These are phyloP conservation scores for Papilio demoleus DNA, from an alignment of 2,888 invertebrate species.

Conservation along the genomic window DNA sequence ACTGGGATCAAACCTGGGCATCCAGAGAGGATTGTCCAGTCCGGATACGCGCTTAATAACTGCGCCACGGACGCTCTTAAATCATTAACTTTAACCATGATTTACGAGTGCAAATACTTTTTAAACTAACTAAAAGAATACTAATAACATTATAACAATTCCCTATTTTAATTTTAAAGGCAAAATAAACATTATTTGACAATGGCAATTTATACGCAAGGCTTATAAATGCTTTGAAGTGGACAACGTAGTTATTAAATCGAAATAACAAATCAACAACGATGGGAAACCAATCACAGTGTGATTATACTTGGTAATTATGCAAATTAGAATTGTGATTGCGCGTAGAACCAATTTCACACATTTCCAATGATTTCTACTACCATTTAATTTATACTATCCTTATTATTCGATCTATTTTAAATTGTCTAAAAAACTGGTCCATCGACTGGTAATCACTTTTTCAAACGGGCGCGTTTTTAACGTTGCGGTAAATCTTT, in stretches of 20 bases:
- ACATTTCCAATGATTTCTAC: constrained; percentile 52
- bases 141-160: too few species aligned
- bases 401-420: background rate
- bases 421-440: too few species aligned
- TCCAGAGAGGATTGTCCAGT: too few species aligned
- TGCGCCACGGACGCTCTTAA: too few species aligned
- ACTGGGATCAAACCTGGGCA: too few species aligned
- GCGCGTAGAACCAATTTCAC: constrained; percentile 59
- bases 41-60: too few species aligned
- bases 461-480: too few species aligned
- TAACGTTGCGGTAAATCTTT: too few species aligned
- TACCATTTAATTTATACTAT: constrained; percentile 55
- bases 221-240: constrained; percentile 5
- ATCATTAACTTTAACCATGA: too few species aligned
- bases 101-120: too few species aligned
- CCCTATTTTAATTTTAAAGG: background rate
- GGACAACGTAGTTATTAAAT: constrained; percentile 44
- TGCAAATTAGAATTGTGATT: constrained; percentile 70
- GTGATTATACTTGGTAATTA: constrained; percentile 60
- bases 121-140: too few species aligned
- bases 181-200: background rate
- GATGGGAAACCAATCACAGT: constrained; percentile 68
- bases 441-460: too few species aligned
- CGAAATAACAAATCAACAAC: constrained; percentile 66
- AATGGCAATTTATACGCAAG: constrained; percentile 5